Evolutionary conservation across 37 sponge, comb jelly and placozoan genomes (phyloP).

Genomic region (Bolinopsis microptera): DNA sequence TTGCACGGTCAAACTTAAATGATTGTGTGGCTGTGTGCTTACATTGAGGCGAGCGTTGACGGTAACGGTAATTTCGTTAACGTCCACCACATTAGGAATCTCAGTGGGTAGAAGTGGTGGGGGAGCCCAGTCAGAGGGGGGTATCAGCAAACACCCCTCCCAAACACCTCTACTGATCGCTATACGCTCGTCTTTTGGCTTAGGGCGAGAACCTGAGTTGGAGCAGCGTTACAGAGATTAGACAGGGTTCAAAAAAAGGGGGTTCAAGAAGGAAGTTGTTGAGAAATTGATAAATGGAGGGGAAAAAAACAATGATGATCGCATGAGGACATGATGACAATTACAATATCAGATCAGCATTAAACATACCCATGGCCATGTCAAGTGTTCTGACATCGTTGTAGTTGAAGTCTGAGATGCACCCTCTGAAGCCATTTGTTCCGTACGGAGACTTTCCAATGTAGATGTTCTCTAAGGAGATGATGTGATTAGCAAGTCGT

Average conservation of each 20-base stretch:
- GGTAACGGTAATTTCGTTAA: neutral
- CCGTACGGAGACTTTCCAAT: slow-evolving; percentile 11
- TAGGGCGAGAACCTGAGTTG: neutral
- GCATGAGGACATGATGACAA: no score
- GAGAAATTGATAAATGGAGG: neutral
- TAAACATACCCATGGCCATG: slow-evolving; percentile 25
- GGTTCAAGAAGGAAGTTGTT: no score
- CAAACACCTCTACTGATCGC: neutral
- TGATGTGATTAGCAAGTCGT: neutral
- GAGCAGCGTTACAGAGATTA: no score
- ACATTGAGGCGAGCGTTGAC: neutral
- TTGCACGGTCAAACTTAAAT: no score
- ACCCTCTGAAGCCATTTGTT: neutral
- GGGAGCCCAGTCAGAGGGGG: slow-evolving; percentile 1
- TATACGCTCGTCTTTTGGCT: neutral
- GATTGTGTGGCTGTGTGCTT: no score
- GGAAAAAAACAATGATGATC: no score
- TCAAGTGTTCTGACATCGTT: slow-evolving; percentile 33
- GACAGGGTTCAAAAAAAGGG: no score
- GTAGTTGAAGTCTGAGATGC: slow-evolving; percentile 14
- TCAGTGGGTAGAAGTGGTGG: neutral
- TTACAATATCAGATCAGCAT: no score
- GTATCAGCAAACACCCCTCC: neutral
- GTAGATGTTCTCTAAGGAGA: neutral
- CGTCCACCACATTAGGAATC: neutral